Base-by-base conservation (phyloP, 2,113 vertebrate species). In the Microcebus tavaratra region DNA sequence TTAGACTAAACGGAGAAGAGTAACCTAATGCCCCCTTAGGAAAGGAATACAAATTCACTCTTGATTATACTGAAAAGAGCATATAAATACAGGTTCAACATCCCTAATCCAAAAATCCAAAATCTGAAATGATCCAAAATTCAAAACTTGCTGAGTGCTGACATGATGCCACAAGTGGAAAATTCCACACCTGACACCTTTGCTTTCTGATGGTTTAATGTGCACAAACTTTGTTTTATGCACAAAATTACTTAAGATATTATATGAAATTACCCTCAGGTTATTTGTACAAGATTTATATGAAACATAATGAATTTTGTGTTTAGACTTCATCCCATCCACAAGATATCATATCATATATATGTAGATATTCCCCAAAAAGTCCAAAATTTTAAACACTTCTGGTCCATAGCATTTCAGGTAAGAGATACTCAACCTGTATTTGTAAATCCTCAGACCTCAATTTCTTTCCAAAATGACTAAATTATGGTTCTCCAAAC, bases 401-500 rank as follows among this genome's bases (percentile, higher is more conserved):
- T 75, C 73, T 48, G 73, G 42, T 75, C 42, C 18, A 25, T 7
- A 75, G 8, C 73, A 75, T 75, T 75, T 75, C 27, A 75, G 73
- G 63, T 31, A 65, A 65, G 13, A 75, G 42, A 75, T 75, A 48
- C 14, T 29, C 25, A 50, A 53, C 27, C 5, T 34, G 17, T 20
- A 78, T 70, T 36, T 92, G 34, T 76, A 96, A 85, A 88, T 90
- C 81, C n/a, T 92, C 65, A 81, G 18, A 73, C 11, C 42, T 96
- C 72, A 85, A 29, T 92, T 90, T 75, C 70, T 84, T 94, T 34
- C 48, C 55, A 42, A 78, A 73, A 90, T 6, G 6, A 82, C 72
- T 79, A 86, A 93, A 73, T 90, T 88, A 39, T 36, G 23, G 6
- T 88, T 94, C 45, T 82, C 72, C 42, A 76, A 97, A 94, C 45